phyloP scores from a whole-genome alignment of 2,113 vertebrate species.

The Chitala chitala region DNA sequence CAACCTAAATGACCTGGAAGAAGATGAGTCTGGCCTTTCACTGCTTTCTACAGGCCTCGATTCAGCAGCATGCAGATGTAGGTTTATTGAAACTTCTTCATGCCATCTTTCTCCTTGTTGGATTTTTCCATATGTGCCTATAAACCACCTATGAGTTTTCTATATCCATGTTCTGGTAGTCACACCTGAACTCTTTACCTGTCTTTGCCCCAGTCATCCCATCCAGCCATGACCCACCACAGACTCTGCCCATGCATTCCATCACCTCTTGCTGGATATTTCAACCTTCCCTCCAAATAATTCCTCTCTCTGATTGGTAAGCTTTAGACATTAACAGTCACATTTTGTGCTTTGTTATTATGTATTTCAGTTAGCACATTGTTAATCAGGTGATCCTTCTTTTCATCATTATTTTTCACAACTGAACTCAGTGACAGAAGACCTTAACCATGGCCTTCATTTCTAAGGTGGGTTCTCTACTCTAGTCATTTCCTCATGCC shows the following conservation, averaged over 20 bases:
- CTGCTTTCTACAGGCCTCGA: neutral
- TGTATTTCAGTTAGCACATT: too few species aligned
- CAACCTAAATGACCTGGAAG: conserved; percentile 77
- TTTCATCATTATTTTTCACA: too few species aligned
- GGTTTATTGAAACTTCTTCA: neutral
- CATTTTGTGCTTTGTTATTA: too few species aligned
- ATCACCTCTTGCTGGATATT: conserved; percentile 72
- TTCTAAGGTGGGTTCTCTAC: too few species aligned
- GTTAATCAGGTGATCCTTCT: too few species aligned
- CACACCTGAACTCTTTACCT: conserved; percentile 26
- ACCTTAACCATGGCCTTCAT: too few species aligned
- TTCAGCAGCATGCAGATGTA: neutral
- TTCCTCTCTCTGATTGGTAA: conserved; percentile 75
- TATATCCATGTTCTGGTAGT: conserved; percentile 16
- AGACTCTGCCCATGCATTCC: conserved; percentile 71
- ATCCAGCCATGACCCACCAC: conserved; percentile 67
- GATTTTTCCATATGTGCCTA: neutral
- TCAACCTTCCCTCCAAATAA: conserved; percentile 60
- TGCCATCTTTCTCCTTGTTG: neutral
- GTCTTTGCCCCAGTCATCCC: conserved; percentile 64
- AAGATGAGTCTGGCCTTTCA: conserved; percentile 69
- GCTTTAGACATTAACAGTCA: conserved; percentile 32
- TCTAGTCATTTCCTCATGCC: too few species aligned
- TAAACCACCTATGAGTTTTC: neutral
- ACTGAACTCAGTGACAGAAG: too few species aligned